Conservation (phyloP, 2,888 invertebrate genomes). For the Microplitis deprimator region DNA sequence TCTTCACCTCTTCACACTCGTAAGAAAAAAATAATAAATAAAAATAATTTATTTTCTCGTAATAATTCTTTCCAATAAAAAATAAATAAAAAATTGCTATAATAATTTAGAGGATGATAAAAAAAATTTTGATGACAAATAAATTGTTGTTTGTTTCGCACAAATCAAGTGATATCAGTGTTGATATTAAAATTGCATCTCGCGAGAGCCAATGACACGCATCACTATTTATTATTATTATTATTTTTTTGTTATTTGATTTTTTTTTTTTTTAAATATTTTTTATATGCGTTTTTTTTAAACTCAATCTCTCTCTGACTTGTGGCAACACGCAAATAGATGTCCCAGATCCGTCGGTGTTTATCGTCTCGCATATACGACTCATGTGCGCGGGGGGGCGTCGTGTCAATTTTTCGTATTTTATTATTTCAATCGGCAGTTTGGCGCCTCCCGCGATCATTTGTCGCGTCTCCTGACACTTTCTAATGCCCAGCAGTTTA, state of each 20-base stretch:
- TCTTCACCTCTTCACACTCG: neutral
- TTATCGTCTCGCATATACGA: conserved; percentile 53
- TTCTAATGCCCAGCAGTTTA: neutral
- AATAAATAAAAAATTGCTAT: neutral
- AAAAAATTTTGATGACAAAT: conserved; percentile 17
- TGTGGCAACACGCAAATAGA: conserved; percentile 51
- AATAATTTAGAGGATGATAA: conserved; percentile 11
- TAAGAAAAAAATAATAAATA: neutral
- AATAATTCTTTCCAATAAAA: neutral
- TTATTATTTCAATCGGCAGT: conserved; percentile 44
- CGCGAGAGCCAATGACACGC: conserved; percentile 29
- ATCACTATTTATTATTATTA: conserved; percentile 21
- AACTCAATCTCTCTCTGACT: conserved; percentile 17
- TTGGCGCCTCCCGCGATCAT: conserved; percentile 37
- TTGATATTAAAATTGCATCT: conserved; percentile 24
- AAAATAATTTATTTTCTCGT: neutral
- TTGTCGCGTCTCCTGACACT: conserved; percentile 9
- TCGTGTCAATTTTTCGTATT: conserved; percentile 39
- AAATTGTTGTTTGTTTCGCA: conserved; percentile 13
- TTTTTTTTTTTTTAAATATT: neutral
- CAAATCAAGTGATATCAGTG: conserved; percentile 20
- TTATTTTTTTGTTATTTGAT: neutral
- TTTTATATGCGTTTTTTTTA: neutral
- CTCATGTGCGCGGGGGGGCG: conserved; percentile 41
- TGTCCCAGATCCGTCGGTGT: conserved; percentile 55